Evolutionary conservation across 2,888 invertebrate species (phyloP).

Genomic region (Acrobasis consociella): DNA sequence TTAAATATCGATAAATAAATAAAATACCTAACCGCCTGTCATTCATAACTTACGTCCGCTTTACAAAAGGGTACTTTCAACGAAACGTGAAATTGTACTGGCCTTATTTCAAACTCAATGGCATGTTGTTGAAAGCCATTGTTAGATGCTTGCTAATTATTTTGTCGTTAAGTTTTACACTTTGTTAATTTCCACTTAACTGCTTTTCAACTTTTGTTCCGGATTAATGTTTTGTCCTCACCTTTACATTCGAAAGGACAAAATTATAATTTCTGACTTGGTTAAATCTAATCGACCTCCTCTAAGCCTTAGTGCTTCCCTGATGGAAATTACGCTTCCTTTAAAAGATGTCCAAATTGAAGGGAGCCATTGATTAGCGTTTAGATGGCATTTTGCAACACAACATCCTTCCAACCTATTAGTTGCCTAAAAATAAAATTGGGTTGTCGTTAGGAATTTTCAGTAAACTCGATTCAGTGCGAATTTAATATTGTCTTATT

Average conservation of each 20-base stretch:
- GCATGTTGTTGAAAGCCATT: conserved; percentile 32
- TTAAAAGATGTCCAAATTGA: no score
- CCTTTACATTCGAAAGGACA: not conserved
- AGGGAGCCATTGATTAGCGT: no score
- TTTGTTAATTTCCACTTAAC: not conserved
- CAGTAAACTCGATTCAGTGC: no score
- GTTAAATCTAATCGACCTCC: no score
- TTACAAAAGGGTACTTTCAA: conserved; percentile 3
- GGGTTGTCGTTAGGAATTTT: no score
- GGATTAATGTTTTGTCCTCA: not conserved
- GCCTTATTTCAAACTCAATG: conserved; percentile 25
- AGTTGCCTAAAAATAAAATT: no score
- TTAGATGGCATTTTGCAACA: no score
- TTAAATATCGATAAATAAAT: not conserved
- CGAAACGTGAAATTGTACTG: conserved; percentile 23
- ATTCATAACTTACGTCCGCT: conserved; percentile 12
- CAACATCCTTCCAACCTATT: no score
- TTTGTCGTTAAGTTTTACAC: not conserved
- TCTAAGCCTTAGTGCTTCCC: no score
- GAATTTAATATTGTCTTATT: no score
- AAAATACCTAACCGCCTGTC: not conserved
- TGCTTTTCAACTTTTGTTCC: not conserved
- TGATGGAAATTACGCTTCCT: no score
- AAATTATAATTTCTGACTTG: no score
- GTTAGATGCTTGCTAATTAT: conserved; percentile 31